Base-by-base conservation (phyloP, 2,113 vertebrate genomes). In the Rhodinocichla rosea region DNA sequence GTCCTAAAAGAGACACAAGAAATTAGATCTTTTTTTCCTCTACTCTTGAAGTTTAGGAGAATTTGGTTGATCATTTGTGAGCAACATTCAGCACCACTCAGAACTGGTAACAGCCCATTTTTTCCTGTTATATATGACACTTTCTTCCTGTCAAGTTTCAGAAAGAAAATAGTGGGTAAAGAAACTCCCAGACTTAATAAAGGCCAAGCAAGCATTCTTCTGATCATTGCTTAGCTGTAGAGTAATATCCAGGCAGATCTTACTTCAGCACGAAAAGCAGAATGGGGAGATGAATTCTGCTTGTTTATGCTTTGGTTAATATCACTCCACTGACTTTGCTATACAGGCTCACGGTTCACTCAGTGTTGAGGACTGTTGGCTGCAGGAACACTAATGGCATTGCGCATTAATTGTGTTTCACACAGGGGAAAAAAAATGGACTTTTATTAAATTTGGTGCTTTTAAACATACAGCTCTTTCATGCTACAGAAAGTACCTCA, bases 381-480 rank as follows among this genome's bases (percentile, higher is more conserved):
- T 82, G 28, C 69, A 60, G 42, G 63, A 84, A 57, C 86, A 39
- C 30, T 15, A 14, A 56, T 1, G 1, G 37, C 16, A 35, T 49
- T 33, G 21, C 57, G 18, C 64, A 18, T 67, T 49, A 49, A 44
- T 62, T 56, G 4, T 16, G 27, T 57, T 53, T 47, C 37, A 39
- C 17, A 63, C 3, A 2, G 33, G 12, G 13, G 6, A 56, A 64
- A 33, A 35, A 17, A 2, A 1, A 15, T n/a, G n/a, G 2, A 33
- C 9, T 13, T 9, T 20, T 18, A 14, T 6, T 52, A 35, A 55
- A 28, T 63, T n/a, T 37, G 9, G 21, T 75, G 22, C 10, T 53
- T 79, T 56, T 63, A 49, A 83, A 63, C 17, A 33, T 7, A 7
- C 4, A 69, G 40, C 14, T 44, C 7, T 28, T 30, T 85, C 20